Percentiles rank a stretch among this genome's conserved stretches.
These are phyloP conservation scores for Plagodis dolabraria DNA, from an alignment of 2,888 invertebrate genomes.

Conservation along the genomic window DNA sequence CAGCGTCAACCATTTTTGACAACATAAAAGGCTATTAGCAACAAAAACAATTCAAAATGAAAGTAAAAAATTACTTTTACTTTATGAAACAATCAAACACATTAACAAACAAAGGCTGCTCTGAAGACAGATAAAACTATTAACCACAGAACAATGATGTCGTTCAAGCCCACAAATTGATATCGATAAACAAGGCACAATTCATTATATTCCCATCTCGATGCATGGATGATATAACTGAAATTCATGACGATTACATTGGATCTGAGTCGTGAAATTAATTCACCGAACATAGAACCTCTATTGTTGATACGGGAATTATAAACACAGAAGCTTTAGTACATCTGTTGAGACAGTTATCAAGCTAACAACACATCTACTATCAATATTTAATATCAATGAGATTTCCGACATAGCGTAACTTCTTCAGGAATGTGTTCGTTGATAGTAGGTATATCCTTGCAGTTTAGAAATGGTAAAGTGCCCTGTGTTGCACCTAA, in stretches of 20 bases:
- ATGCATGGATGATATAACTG: conserved; percentile 32
- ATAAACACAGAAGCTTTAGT: conserved; percentile 36
- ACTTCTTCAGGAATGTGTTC: background rate
- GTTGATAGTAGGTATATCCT: background rate
- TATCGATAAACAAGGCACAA: conserved; percentile 15
- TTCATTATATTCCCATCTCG: conserved; percentile 20
- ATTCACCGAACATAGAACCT: conserved; percentile 47
- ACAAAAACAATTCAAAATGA: no score
- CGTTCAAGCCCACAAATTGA: conserved; percentile 15
- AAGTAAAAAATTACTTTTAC: no score
- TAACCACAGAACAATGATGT: conserved; percentile 1
- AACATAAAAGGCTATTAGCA: no score
- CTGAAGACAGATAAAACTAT: background rate
- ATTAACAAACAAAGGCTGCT: conserved; percentile 2
- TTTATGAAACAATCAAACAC: background rate
- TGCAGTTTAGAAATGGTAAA: no score
- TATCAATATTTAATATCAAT: background rate
- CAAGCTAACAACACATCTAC: background rate
- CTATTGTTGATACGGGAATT: conserved; percentile 49
- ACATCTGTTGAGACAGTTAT: background rate
- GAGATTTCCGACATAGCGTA: background rate
- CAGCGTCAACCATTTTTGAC: no score
- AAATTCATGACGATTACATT: conserved; percentile 42
- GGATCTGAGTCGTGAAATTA: conserved; percentile 56
- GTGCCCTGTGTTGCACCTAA: no score